A percentile compares a stretch with the other conserved stretches of the same genome.
Conservation (phyloP, 2,797 vertebrate species). For the Thunnus albacares region DNA sequence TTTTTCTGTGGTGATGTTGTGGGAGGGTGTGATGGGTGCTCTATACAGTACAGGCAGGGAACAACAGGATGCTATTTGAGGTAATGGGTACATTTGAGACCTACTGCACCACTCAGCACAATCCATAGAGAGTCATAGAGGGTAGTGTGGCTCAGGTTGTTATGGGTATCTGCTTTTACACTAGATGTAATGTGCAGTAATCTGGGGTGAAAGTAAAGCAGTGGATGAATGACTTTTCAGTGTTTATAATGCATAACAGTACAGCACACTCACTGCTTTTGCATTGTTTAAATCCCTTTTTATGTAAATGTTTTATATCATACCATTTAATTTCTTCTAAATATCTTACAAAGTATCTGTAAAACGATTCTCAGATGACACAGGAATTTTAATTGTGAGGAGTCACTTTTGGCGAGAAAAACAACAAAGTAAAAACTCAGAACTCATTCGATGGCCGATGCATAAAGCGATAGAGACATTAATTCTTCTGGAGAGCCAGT, state of each 20-base stretch:
- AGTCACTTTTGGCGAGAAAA: conserved; percentile 30
- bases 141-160: not conserved
- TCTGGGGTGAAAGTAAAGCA: not conserved
- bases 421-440: conserved; percentile 21
- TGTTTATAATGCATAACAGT: not conserved
- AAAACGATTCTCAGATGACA: conserved; percentile 22
- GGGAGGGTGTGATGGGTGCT: not conserved
- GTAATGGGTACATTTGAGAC: conserved; percentile 26
- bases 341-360: not conserved
- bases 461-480: conserved; percentile 50
- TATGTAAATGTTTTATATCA: conserved; percentile 22
- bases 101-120: conserved; percentile 13
- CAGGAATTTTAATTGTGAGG: conserved; percentile 19
- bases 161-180: not conserved
- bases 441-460: conserved; percentile 63
- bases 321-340: not conserved
- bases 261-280: not conserved
- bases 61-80: conserved; percentile 14
- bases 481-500: conserved; percentile 41
- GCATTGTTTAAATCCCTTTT: conserved; percentile 5
- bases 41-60: not conserved
- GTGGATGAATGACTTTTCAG: not conserved
- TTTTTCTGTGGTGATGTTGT: conserved; percentile 17
- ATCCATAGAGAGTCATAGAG: conserved; percentile 5
- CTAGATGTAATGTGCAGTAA: not conserved